Base-by-base conservation (phyloP, 2,888 invertebrate genomes). In the Scaptomyza polygonia region DNA sequence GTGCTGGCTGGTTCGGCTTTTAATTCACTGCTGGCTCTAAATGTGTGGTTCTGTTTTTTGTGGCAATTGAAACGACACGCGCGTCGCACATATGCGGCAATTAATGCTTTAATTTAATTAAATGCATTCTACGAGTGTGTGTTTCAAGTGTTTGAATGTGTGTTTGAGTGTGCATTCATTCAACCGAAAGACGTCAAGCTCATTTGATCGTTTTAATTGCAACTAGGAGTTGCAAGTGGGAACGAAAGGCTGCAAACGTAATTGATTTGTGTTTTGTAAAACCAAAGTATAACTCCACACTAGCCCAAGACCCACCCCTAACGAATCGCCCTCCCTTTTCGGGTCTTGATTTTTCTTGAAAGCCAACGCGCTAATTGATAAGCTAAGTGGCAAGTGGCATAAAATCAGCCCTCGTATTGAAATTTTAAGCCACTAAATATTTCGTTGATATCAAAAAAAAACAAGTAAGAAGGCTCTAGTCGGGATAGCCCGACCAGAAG, bases 81-180 rank as follows among this genome's bases (percentile, higher is more conserved):
- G 88, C 71, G 70, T 42, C 70, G 67, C 83, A 62, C 74, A 80
- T 71, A 80, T 68, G 65, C 64, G 68, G 65, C 84, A 84, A 84
- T 88, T 88, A 84, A 86, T 73, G 82, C 57, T 70, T 67, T 76
- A 88, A 88, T 88, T 88, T 78, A 86, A 88, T 84, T 84, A 88
- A 84, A 84, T 67, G 87, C 84, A 73, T 77, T 77, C 63, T 54
- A 56, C 36, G 27, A 36, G 32, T 47, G 44, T 30, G 39, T 32
- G 44, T 16, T 36, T 27, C 27, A 27, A 34, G 61, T 70, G 47
- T 36, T 16, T 12, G 39, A 32, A 27, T 45, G 44, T 57, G 59
- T 40, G 57, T 27, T 4, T 4, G 21, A 21, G 58, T 51, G 54
- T 62, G 62, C 59, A 73, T 64, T 72, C 69, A 72, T 67, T 72